Evolutionary conservation across 2,797 vertebrate species (phyloP), one percentile per base, ranked within the genome.

Genomic region (Heteromormyrus szaboi): DNA sequence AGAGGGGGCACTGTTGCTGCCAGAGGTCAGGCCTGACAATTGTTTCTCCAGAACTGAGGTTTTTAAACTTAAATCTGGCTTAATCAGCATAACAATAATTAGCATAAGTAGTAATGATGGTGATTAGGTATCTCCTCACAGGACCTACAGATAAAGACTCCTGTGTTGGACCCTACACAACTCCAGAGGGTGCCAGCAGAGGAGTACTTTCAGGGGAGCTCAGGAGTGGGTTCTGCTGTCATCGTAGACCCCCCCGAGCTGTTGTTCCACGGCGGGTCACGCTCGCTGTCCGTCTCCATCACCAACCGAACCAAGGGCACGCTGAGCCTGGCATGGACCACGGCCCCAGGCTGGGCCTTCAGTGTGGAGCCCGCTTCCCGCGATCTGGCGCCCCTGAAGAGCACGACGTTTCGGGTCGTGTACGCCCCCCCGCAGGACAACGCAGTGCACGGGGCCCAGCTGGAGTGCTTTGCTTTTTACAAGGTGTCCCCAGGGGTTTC

Each of bases 401-500:
- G 95, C 89, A 97, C 94, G 5, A 95, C 95, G 62, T 96, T 98
- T 90, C 93, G 92, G 68, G 95, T 99, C 88, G 92, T 92, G 88
- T 99, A 98, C 93, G 91, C 91, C 4, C 97, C 98, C 0, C 91
- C 94, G 79, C 93, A 96, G 90, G 90, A 92, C 56, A 97, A 97
- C 91, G 91, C 90, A 65, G 92, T 98, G 81, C 97, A 97, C 0
- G 93, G 94, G 5, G 96, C 91, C 0, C 97, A 98, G 88, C 95
- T 99, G 0, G 98, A 99, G 93, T 98, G 96, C 90, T 99, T 98
- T 41, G 96, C 97, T 25, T 90, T 95, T 62, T 96, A 96, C 88
- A 97, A 97, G 97, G 97, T 98, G 91, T 37, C 29, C 65, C 29
- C 25, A 14, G 65, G 65, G 65, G 29, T 72, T 4, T 72, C 29